These are phyloP conservation scores for Panurus biarmicus DNA, from an alignment of 2,113 vertebrate species.

Conservation along the genomic window DNA sequence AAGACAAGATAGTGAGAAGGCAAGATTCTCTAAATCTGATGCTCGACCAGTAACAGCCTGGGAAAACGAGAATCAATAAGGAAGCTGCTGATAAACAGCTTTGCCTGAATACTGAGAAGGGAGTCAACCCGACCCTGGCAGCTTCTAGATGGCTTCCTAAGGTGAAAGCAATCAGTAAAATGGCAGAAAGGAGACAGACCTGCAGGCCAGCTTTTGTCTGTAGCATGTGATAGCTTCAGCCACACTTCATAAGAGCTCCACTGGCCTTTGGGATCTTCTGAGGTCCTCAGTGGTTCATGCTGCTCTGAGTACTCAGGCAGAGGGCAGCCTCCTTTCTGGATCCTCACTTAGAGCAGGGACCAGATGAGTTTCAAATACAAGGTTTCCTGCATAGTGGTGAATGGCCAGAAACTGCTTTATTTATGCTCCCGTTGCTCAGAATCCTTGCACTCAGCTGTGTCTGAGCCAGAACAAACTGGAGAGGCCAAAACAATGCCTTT, in stretches of 20 bases:
- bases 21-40: background rate
- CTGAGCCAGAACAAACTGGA: background rate
- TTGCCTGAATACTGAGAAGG: background rate
- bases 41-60: background rate
- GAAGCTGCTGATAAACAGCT: background rate
- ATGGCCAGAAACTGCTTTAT: background rate
- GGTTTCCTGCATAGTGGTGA: background rate
- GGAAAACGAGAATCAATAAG: background rate
- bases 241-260: accelerated
- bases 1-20: background rate
- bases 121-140: background rate
- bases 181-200: background rate
- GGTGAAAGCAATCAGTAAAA: background rate
- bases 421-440: background rate
- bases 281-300: background rate
- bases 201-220: background rate
- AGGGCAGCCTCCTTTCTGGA: background rate
- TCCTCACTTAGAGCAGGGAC: background rate
- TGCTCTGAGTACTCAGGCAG: background rate
- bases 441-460: background rate
- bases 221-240: background rate
- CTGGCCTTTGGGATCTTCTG: background rate
- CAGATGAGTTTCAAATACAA: background rate
- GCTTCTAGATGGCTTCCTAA: background rate
- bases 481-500: background rate